phyloP scores from a whole-genome alignment of 2,797 vertebrate genomes.

The Sebastes nivosus region DNA sequence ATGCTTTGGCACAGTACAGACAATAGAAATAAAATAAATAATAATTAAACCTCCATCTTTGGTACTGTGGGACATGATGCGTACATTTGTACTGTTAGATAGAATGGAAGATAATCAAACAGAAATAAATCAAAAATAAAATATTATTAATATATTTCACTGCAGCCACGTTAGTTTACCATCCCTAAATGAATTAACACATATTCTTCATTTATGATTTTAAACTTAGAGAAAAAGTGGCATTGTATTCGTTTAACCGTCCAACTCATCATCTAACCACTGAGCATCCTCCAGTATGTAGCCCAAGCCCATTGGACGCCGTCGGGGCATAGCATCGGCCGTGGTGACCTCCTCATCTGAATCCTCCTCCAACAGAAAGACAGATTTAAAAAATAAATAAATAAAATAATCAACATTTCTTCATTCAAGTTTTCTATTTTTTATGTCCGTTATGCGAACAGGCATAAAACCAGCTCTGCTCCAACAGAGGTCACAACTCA shows the following conservation, averaged over 20 bases:
- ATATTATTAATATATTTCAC: not conserved
- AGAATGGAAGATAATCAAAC: too few species aligned
- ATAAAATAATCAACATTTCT: not conserved
- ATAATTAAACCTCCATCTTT: not conserved
- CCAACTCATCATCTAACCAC: conserved; percentile 51
- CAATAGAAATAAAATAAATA: not conserved
- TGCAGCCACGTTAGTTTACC: not conserved
- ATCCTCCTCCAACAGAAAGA: conserved; percentile 37
- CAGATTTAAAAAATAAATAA: not conserved
- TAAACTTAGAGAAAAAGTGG: not conserved
- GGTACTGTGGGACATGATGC: too few species aligned
- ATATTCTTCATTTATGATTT: not conserved
- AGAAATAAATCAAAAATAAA: too few species aligned
- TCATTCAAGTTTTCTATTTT: not conserved
- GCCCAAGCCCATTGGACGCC: conserved; percentile 53
- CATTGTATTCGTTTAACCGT: not conserved
- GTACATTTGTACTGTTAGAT: too few species aligned
- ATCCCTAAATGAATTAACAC: not conserved
- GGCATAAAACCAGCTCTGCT: not conserved
- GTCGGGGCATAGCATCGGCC: not conserved
- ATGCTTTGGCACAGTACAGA: not conserved
- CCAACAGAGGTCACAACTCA: not conserved
- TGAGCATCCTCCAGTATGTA: conserved; percentile 70
- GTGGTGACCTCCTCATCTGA: accelerated
- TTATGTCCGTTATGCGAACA: not conserved